These are phyloP conservation scores for Parazoanthus atlanticus DNA, from an alignment of 92 coral and sea anemone genomes.

Conservation along the genomic window DNA sequence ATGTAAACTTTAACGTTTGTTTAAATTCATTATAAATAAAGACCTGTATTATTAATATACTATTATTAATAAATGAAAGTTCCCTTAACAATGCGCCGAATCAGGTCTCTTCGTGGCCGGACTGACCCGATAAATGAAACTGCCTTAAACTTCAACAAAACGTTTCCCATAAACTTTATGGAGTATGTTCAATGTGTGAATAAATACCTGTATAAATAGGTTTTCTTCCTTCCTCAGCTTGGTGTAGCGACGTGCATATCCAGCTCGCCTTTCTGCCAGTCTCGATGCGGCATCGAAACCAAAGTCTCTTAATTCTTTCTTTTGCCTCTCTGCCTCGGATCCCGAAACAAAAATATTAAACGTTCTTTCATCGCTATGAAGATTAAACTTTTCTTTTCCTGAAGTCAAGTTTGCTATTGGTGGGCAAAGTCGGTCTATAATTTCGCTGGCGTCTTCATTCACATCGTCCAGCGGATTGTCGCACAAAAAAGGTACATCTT, in stretches of 20 bases:
- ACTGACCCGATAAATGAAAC: too few species aligned
- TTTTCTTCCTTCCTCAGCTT: conserved; percentile 66
- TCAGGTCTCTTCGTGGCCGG: too few species aligned
- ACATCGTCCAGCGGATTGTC: conserved; percentile 24
- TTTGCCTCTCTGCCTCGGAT: conserved; percentile 92
- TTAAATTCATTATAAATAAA: too few species aligned
- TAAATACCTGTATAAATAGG: conserved; percentile 69
- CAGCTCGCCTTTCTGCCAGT: conserved; percentile 87
- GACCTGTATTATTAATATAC: too few species aligned
- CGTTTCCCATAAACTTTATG: too few species aligned
- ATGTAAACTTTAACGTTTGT: too few species aligned
- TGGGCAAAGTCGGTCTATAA: conserved; percentile 71
- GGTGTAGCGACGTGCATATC: conserved; percentile 60
- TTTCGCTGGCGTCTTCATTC: conserved; percentile 38
- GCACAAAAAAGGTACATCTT: background rate
- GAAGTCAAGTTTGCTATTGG: conserved; percentile 86
- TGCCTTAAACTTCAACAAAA: too few species aligned
- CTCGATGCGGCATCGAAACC: conserved; percentile 76
- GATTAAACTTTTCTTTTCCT: conserved; percentile 47
- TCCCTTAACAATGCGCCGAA: too few species aligned
- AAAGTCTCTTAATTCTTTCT: conserved; percentile 74
- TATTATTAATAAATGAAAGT: too few species aligned
- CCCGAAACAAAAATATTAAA: conserved; percentile 85
- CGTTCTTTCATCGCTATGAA: conserved; percentile 59
- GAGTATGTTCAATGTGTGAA: background rate